Evolutionary conservation across 1,140 invertebrate species (phyloP).

Genomic region (Eriosoma lanigerum): DNA sequence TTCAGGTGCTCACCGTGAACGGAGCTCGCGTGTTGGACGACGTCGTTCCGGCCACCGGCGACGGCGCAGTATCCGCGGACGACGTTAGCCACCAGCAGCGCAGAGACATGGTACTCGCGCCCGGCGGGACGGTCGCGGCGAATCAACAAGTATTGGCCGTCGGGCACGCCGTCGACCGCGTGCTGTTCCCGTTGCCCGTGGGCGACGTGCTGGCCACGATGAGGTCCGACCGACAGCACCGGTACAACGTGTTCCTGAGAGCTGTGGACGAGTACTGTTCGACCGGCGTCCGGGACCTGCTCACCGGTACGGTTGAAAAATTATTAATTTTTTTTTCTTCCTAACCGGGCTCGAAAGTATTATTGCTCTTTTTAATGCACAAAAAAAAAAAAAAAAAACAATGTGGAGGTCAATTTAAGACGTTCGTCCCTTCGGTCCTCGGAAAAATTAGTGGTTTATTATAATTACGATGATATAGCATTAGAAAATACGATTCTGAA

Average conservation of each 20-base stretch:
- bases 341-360: no score
- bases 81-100: neutral
- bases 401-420: no score
- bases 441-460: no score
- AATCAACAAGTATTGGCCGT: conserved; percentile 69
- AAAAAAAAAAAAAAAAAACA: no score
- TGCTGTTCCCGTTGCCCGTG: conserved; percentile 83
- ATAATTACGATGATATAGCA: no score
- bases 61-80: conserved; percentile 59
- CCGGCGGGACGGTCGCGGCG: neutral
- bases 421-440: no score
- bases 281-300: conserved; percentile 72
- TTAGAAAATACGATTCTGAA: no score
- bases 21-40: conserved; percentile 76
- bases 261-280: conserved; percentile 64
- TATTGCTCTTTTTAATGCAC: no score
- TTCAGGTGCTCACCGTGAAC: conserved; percentile 77
- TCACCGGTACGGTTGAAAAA: conserved; percentile 64
- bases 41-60: neutral
- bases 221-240: conserved; percentile 74
- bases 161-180: conserved; percentile 81
- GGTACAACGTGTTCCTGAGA: conserved; percentile 77
- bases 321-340: neutral
- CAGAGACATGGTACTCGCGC: conserved; percentile 5
- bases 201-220: conserved; percentile 79